Percentiles rank a stretch among this genome's conserved stretches.
Evolutionary conservation across 23 tunicate genomes (phyloP).

Genomic region (Ascidia mentula): DNA sequence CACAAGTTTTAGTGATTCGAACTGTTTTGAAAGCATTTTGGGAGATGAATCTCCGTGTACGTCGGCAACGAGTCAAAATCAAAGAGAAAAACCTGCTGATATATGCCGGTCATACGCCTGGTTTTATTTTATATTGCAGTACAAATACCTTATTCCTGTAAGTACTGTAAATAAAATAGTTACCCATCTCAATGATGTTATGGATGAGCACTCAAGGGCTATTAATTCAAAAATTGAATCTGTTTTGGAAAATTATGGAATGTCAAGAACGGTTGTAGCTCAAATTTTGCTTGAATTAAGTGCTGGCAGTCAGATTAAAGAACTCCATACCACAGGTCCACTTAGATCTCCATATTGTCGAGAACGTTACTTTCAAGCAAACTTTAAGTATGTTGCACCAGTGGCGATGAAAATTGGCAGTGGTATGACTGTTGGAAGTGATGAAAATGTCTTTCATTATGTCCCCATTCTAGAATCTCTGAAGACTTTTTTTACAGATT

Average conservation of each 20-base stretch:
- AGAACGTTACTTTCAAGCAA: not conserved
- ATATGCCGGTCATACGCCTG: not conserved
- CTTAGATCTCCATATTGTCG: not conserved
- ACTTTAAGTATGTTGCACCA: not conserved
- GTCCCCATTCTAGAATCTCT: conserved; percentile 9
- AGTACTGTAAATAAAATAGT: conserved; percentile 2
- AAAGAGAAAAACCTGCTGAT: no score
- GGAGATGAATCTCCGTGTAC: no score
- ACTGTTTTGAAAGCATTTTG: no score
- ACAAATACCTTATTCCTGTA: not conserved
- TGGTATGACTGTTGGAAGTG: not conserved
- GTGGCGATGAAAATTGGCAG: not conserved
- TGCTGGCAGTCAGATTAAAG: no score
- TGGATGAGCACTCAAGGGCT: not conserved
- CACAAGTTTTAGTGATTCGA: no score
- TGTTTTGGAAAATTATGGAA: no score
- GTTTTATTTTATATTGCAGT: not conserved
- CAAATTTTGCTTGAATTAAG: no score
- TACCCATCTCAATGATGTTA: not conserved
- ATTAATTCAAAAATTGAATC: no score
- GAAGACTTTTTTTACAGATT: not conserved
- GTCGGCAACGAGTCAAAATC: no score
- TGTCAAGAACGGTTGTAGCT: no score
- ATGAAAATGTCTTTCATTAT: not conserved
- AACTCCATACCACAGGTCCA: not conserved